These are phyloP conservation scores for Muscicapa comitata DNA, from an alignment of 2,797 vertebrate species.

Conservation along the genomic window DNA sequence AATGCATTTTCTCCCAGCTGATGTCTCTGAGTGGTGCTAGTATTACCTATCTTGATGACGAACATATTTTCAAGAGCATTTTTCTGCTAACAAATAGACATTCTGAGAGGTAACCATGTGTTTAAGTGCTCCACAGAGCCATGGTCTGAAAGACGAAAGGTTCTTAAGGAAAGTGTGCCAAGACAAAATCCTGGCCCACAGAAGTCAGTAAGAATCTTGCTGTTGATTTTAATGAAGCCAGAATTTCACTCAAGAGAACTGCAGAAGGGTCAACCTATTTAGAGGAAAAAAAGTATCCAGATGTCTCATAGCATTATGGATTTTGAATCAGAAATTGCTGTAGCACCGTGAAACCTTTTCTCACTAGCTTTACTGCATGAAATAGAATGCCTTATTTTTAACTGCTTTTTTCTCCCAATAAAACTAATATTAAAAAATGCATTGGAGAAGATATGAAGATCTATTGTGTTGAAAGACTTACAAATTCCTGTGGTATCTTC, in stretches of 20 bases:
- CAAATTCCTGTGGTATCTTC: neutral
- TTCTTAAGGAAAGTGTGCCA: conserved; percentile 15
- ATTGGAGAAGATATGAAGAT: neutral
- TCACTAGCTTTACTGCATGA: neutral
- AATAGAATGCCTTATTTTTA: neutral
- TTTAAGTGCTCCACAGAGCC: conserved; percentile 35
- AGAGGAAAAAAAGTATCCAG: neutral
- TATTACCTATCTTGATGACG: conserved; percentile 12
- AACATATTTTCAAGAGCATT: conserved; percentile 49
- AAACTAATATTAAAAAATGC: neutral
- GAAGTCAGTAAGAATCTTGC: conserved; percentile 33
- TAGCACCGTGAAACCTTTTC: neutral
- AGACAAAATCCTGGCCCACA: conserved; percentile 24
- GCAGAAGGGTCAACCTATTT: conserved; percentile 19
- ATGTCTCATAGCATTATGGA: neutral
- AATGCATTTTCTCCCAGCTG: neutral
- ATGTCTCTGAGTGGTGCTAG: conserved; percentile 2
- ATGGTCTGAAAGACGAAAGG: neutral
- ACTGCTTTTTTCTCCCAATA: neutral
- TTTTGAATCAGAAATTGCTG: neutral
- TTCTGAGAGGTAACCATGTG: conserved; percentile 43
- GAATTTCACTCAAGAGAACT: conserved; percentile 44
- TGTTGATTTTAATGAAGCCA: conserved; percentile 47
- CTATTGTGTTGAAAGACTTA: neutral
- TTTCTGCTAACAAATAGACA: conserved; percentile 38